Evolutionary conservation across 2,888 invertebrate species (phyloP).

Genomic region (Operophtera brumata): DNA sequence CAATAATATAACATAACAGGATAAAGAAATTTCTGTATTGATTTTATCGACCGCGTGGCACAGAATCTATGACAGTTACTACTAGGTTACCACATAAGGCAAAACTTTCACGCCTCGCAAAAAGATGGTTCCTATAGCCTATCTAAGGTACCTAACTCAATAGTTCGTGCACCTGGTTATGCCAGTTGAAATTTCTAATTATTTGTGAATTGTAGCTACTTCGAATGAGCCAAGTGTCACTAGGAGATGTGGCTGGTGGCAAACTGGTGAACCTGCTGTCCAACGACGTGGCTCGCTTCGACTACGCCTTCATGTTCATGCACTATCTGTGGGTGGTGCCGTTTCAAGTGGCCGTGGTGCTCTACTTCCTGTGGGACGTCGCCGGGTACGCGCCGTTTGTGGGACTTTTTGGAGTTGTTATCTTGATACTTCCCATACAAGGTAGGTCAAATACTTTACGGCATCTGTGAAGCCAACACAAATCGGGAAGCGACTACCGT

Average conservation of each 20-base stretch:
- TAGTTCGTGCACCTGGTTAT: no score
- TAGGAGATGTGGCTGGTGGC: constrained; percentile 85
- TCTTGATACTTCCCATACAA: constrained; percentile 81
- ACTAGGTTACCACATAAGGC: no score
- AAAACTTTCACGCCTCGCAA: no score
- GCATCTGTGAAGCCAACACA: constrained; percentile 1
- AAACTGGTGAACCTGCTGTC: constrained; percentile 91
- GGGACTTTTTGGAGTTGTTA: constrained; percentile 69
- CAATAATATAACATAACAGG: no score
- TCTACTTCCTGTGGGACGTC: constrained; percentile 59
- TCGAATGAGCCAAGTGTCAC: constrained; percentile 85
- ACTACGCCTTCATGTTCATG: constrained; percentile 84
- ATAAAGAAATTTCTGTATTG: no score
- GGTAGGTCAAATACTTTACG: constrained; percentile 53
- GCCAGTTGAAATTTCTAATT: neutral
- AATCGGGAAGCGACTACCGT: neutral
- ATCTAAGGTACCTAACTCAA: no score
- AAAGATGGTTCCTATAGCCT: no score
- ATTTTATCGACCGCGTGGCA: no score
- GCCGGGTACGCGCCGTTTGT: constrained; percentile 67
- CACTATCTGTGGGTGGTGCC: constrained; percentile 92
- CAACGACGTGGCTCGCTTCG: constrained; percentile 91
- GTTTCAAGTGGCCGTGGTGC: constrained; percentile 82
- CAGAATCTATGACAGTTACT: no score
- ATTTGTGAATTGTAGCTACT: constrained; percentile 77